These are phyloP conservation scores for Gryllus longicercus DNA, from an alignment of 2,888 invertebrate genomes.

Conservation along the genomic window DNA sequence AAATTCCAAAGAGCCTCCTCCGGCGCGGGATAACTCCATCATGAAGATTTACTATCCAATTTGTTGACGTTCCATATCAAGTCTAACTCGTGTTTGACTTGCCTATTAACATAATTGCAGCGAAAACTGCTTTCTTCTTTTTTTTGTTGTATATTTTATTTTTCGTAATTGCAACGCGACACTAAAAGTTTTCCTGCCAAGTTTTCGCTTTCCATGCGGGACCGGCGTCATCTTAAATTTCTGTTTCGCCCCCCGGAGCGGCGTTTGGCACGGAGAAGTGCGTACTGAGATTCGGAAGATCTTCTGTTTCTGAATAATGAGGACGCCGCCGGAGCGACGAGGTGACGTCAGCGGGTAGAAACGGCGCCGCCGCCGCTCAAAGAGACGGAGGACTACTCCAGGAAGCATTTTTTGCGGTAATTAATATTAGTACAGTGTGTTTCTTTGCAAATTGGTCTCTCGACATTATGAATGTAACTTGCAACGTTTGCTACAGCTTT, in stretches of 20 bases:
- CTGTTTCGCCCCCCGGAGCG: background rate
- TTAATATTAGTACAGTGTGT: background rate
- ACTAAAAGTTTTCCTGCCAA: background rate
- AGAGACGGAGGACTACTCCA: background rate
- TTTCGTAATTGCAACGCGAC: conserved; percentile 8
- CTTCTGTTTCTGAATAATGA: conserved; percentile 17
- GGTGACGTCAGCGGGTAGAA: too few relatives aligned
- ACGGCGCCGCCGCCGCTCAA: background rate
- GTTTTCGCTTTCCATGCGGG: background rate
- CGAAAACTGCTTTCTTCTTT: background rate
- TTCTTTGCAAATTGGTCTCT: background rate
- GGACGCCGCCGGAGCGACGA: background rate
- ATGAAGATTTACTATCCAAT: background rate
- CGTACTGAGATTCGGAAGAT: background rate
- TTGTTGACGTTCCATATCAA: background rate
- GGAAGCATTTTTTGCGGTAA: background rate
- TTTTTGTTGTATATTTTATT: too few relatives aligned
- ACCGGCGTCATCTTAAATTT: conserved; percentile 1
- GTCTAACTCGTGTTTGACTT: conserved; percentile 17
- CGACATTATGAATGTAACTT: too few relatives aligned
- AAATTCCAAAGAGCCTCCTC: background rate
- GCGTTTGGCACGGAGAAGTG: too few relatives aligned
- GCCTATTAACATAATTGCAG: conserved; percentile 3
- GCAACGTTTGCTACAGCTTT: too few relatives aligned
- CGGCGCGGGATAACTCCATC: background rate